phyloP scores from a whole-genome alignment of 2,113 vertebrate genomes.

The Lepisosteus oculatus region DNA sequence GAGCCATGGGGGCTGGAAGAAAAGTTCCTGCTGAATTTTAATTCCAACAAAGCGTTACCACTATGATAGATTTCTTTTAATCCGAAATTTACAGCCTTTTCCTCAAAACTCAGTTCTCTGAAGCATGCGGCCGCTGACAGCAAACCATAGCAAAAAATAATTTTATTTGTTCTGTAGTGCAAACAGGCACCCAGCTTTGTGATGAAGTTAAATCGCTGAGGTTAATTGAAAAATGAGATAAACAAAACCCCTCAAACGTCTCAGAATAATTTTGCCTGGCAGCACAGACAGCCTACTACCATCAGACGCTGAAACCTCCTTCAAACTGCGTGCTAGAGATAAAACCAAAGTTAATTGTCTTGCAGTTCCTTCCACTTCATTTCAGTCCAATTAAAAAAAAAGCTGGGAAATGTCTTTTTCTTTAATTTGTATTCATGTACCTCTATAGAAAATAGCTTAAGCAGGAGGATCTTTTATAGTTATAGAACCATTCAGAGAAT shows the following conservation, averaged over 20 bases:
- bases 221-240: conserved; percentile 98
- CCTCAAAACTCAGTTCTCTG: conserved; percentile 57
- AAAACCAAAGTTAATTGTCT: conserved; percentile 82
- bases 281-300: conserved; percentile 57
- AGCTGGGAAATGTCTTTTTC: conserved; percentile 64
- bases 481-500: conserved; percentile 17
- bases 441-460: conserved; percentile 56
- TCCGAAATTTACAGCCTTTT: conserved; percentile 63
- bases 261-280: conserved; percentile 77
- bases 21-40: conserved; percentile 63
- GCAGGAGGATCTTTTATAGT: conserved; percentile 31
- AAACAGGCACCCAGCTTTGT: conserved; percentile 73
- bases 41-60: conserved; percentile 71
- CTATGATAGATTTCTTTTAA: conserved; percentile 59
- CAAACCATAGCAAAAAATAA: conserved; percentile 48
- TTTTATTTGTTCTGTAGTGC: conserved; percentile 78
- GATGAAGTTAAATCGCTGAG: conserved; percentile 82
- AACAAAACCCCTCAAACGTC: conserved; percentile 77
- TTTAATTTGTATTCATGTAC: conserved; percentile 68
- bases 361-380: conserved; percentile 84
- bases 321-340: conserved; percentile 67
- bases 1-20: conserved; percentile 41
- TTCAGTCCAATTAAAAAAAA: conserved; percentile 81
- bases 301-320: conserved; percentile 62
- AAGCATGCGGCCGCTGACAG: conserved; percentile 64